These are phyloP conservation scores for Sebastes nivosus DNA, from an alignment of 2,797 vertebrate species.

Conservation along the genomic window DNA sequence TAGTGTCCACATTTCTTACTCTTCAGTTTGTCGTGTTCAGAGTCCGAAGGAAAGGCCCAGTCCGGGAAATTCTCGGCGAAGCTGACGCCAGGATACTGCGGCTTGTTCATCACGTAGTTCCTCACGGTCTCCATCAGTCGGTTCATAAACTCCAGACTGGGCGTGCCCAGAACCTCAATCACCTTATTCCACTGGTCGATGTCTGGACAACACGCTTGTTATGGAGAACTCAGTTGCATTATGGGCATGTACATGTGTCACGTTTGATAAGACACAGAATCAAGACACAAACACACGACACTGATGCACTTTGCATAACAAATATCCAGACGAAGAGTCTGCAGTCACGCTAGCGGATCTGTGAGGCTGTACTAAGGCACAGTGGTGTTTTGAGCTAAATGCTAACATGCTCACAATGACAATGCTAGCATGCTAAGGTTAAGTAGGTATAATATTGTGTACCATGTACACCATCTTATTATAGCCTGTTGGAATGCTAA, in stretches of 20 bases:
- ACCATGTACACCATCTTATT: neutral
- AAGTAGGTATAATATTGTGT: neutral
- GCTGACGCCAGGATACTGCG: constrained; percentile 94
- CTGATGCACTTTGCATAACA: neutral
- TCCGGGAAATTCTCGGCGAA: constrained; percentile 96
- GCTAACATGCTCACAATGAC: neutral
- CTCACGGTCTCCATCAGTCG: constrained; percentile 96
- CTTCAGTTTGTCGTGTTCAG: constrained; percentile 95
- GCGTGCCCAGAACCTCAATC: constrained; percentile 96
- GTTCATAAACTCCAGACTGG: constrained; percentile 95
- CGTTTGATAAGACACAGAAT: neutral
- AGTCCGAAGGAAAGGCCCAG: constrained; percentile 96
- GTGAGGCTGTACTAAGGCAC: neutral
- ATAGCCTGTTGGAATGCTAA: neutral
- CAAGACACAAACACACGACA: neutral
- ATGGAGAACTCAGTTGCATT: constrained; percentile 41
- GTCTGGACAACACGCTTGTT: constrained; percentile 81
- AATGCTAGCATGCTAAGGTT: neutral
- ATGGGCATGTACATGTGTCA: neutral
- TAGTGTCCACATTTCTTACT: constrained; percentile 82
- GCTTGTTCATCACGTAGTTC: constrained; percentile 98
- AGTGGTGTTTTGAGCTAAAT: neutral
- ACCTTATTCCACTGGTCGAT: constrained; percentile 99
- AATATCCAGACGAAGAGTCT: neutral
- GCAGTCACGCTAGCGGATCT: neutral